Evolutionary conservation across 2,797 vertebrate genomes (phyloP), one percentile per base, ranked within the genome.

Genomic region (Ispidina lecontei): DNA sequence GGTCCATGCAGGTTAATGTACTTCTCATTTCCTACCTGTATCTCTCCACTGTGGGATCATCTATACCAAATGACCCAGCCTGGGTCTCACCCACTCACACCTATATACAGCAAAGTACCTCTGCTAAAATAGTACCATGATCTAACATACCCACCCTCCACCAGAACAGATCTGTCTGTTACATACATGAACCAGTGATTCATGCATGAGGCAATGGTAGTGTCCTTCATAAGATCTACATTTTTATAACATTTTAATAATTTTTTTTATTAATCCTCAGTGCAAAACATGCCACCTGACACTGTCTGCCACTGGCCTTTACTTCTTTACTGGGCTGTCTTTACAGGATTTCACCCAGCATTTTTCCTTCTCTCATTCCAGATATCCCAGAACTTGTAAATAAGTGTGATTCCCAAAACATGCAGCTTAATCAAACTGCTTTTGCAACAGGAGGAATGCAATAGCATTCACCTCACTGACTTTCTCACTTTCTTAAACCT

Each of bases 41-140:
- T 37, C 15, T 71, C 35, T 21, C 25, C 28, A 9, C 58, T 29
- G 29, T 14, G 3, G n/a, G 18, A 49, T 41, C n/a, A 60, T 5
- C 5, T 2, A 5, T 33, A 28, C 12, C 31, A 47, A 14, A 62
- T 3, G 43, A 47, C 26, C 26, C 62, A 31, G 1, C 12, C 28
- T 65, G 37, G 51, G 21, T 44, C 31, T 63, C 55, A 78, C 16
- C 33, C 67, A 78, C 16, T n/a, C 67, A 56, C 4, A 10, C 25
- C 49, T 46, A 5, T 23, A 20, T 3, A 19, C 4, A 49, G n/a
- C 17, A 60, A 46, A 44, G 26, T 31, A 28, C 12, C 43, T 21
- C 44, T 28, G 7, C 11, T 39, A 16, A 49, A n/a, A 55, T 1
- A 29, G 20, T 7, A 29, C 37, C 26, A 28, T 0, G 0, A 56